Base-by-base conservation (phyloP, 2,797 vertebrate genomes). In the Smutsia temminckii region DNA sequence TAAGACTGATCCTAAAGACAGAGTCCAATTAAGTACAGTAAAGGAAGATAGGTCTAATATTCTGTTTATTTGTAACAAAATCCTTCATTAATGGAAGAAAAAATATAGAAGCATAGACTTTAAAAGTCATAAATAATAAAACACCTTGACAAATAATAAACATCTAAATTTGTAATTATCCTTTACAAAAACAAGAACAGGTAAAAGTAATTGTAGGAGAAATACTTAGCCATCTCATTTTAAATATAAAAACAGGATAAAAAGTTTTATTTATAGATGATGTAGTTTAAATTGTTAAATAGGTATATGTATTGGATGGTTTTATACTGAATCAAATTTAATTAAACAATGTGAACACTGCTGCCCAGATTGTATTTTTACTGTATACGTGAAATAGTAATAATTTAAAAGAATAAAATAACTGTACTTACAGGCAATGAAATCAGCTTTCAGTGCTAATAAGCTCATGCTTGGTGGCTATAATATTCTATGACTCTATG, bases 401-500 rank as follows among this genome's bases (percentile, higher is more conserved):
- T 90, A 95, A 95, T 77, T 97, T 77, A 81, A 91, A 86, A 80
- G 49, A 95, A 85, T 13, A 84, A 90, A 94, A 81, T 85, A 96
- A 72, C 42, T 95, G 27, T 68, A 53, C n/a, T 91, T 85, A 66
- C 18, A 91, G 20, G 18, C 29, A 84, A 92, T 84, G 8, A 51
- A 95, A 79, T 96, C 81, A 81, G 61, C 11, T 89, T 94, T 91
- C 80, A 79, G 37, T 64, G 64, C 32, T 97, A 94, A 84, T 94
- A 79, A 95, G 51, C 51, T 78, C 5, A n/a, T 32, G 18, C 40
- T 93, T 78, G 40, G 23, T 34, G 78, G 37, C 11, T 85, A 10
- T 88, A 79, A 79, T 74, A 63, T 53, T 63, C 16, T 75, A 37
- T 55, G 21, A 0, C 29, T 71, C 8, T 74, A n/a, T 46, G 2